These are phyloP conservation scores for Dendrophyllia cribrosa DNA, from an alignment of 64 coral and sea anemone genomes.

Conservation along the genomic window DNA sequence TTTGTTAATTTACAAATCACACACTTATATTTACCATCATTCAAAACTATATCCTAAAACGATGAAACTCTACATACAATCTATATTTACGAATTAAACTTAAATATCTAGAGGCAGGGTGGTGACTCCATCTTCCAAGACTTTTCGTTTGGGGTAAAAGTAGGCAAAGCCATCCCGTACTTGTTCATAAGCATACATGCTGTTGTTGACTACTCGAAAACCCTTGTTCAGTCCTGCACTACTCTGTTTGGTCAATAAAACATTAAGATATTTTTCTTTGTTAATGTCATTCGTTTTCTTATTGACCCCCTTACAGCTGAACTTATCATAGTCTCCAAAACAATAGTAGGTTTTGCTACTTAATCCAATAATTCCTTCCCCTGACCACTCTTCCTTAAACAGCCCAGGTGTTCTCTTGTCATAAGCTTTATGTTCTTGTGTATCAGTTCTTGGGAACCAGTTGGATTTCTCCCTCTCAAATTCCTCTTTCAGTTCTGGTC, in stretches of 20 bases:
- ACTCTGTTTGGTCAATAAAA: neutral
- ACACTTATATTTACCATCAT: no score
- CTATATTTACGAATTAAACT: neutral
- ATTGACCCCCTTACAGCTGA: conserved; percentile 28
- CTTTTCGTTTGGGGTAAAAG: conserved; percentile 34
- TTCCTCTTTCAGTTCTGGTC: conserved; percentile 5
- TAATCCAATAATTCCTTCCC: conserved; percentile 46
- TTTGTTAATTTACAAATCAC: no score
- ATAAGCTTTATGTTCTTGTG: neutral
- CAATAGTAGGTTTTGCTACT: conserved; percentile 42
- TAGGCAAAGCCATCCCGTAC: conserved; percentile 7
- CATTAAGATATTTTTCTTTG: conserved; percentile 41
- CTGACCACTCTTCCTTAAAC: conserved; percentile 38
- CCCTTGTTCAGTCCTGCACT: neutral
- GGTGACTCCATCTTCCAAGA: conserved; percentile 22
- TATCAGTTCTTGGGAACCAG: conserved; percentile 62
- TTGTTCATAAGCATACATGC: conserved; percentile 33
- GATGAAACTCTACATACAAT: no score
- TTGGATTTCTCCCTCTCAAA: conserved; percentile 27
- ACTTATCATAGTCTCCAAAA: conserved; percentile 22
- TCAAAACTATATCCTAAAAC: no score
- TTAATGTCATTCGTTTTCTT: conserved; percentile 16
- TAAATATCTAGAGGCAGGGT: conserved; percentile 40
- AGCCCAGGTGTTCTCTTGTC: conserved; percentile 35
- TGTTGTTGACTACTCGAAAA: conserved; percentile 10